phyloP scores from a whole-genome alignment of 1,140 invertebrate species.

The Panulirus ornatus region DNA sequence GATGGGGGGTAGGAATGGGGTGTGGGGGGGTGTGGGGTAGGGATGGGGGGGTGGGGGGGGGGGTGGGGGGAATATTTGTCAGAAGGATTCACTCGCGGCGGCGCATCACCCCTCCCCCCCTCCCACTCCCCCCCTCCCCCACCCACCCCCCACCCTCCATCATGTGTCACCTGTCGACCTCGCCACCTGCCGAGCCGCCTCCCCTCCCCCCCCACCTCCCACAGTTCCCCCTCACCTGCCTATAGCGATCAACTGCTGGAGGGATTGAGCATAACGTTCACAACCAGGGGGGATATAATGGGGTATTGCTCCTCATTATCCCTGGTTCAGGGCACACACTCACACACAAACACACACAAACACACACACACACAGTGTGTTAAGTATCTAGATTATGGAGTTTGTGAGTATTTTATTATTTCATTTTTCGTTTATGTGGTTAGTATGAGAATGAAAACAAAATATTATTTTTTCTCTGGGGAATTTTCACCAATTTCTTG shows the following conservation, averaged over 20 bases:
- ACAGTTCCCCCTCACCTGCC: background rate
- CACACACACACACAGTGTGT: conserved; percentile 29
- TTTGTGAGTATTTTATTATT: too few species aligned
- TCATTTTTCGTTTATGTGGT: too few species aligned
- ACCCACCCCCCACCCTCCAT: background rate
- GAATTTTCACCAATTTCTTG: too few species aligned
- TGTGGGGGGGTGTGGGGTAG: background rate
- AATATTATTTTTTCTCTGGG: too few species aligned
- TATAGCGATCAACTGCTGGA: background rate
- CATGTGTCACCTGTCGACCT: conserved; percentile 10
- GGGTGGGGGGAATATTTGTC: background rate
- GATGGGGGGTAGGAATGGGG: background rate
- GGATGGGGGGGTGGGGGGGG: background rate
- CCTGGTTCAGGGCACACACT: background rate
- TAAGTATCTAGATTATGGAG: too few species aligned
- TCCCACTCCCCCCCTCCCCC: background rate
- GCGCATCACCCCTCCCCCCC: background rate
- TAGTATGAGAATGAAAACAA: too few species aligned
- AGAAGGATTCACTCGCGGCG: background rate
- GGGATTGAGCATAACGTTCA: background rate
- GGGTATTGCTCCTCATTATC: background rate
- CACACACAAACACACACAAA: conserved; percentile 20
- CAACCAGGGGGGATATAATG: background rate
- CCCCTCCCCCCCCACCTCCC: background rate
- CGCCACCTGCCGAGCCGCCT: background rate